phyloP scores from a whole-genome alignment of 1,140 invertebrate species.

The Apis laboriosa region DNA sequence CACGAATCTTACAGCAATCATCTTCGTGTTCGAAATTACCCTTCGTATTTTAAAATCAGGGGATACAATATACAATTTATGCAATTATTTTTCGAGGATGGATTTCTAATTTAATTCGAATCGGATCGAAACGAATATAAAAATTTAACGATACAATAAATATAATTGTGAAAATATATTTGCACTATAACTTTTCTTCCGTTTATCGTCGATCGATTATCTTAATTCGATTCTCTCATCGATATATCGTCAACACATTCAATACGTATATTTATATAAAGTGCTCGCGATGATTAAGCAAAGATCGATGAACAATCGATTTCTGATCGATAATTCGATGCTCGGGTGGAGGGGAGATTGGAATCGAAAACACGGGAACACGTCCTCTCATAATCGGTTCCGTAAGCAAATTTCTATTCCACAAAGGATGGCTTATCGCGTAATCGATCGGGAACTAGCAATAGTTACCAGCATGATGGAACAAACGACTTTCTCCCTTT shows the following conservation, averaged over 20 bases:
- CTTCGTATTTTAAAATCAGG: too few species aligned
- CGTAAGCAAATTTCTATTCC: neutral
- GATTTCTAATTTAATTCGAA: too few species aligned
- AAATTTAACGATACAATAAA: too few species aligned
- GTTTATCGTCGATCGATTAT: too few species aligned
- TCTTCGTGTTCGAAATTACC: neutral
- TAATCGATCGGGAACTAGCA: neutral
- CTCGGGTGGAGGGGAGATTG: neutral
- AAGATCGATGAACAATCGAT: conserved; percentile 5
- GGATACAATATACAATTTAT: too few species aligned
- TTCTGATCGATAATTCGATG: neutral
- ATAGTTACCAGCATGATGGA: neutral
- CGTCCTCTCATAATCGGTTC: conserved; percentile 1
- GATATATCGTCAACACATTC: too few species aligned
- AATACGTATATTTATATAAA: neutral
- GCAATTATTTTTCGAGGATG: too few species aligned
- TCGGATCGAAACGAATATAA: too few species aligned
- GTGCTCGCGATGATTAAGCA: neutral
- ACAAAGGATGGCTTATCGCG: neutral
- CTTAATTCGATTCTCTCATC: too few species aligned
- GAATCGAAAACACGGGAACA: neutral
- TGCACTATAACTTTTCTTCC: too few species aligned
- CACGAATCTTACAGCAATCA: neutral
- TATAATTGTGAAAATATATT: too few species aligned
- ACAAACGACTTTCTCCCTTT: conserved; percentile 6